A percentile compares a stretch with the other conserved stretches of the same genome.
These are phyloP conservation scores for Nanorana parkeri DNA, from an alignment of 2,113 vertebrate species.

Conservation along the genomic window DNA sequence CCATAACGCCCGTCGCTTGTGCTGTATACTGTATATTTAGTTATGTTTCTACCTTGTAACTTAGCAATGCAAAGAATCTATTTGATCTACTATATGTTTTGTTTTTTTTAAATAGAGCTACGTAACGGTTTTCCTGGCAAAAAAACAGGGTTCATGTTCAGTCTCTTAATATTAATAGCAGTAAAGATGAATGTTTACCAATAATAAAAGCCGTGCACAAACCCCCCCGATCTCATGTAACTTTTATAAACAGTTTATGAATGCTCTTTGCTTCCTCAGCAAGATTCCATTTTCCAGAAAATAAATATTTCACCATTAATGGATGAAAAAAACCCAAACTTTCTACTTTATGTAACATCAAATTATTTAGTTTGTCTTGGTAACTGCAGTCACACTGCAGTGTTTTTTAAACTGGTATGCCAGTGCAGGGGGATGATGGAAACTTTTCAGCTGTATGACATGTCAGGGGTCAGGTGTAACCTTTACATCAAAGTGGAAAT, in stretches of 20 bases:
- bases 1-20: too few species aligned
- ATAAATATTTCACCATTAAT: conserved; percentile 10
- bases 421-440: too few species aligned
- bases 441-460: too few species aligned
- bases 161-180: conserved; percentile 34
- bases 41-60: too few species aligned
- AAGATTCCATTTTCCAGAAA: conserved; percentile 19
- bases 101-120: neutral
- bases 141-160: neutral
- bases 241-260: conserved; percentile 33
- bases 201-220: conserved; percentile 18
- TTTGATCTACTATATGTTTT: too few species aligned
- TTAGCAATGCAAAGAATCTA: too few species aligned
- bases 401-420: neutral
- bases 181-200: conserved; percentile 31
- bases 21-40: too few species aligned
- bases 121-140: neutral
- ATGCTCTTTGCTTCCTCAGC: conserved; percentile 24
- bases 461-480: too few species aligned
- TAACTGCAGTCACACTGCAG: neutral
- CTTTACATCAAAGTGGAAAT: too few species aligned
- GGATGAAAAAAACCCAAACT: neutral
- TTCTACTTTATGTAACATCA: neutral
- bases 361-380: neutral
- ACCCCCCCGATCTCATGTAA: conserved; percentile 6